Evolutionary conservation across 2,797 vertebrate species (phyloP).

Genomic region (Falco berigora): DNA sequence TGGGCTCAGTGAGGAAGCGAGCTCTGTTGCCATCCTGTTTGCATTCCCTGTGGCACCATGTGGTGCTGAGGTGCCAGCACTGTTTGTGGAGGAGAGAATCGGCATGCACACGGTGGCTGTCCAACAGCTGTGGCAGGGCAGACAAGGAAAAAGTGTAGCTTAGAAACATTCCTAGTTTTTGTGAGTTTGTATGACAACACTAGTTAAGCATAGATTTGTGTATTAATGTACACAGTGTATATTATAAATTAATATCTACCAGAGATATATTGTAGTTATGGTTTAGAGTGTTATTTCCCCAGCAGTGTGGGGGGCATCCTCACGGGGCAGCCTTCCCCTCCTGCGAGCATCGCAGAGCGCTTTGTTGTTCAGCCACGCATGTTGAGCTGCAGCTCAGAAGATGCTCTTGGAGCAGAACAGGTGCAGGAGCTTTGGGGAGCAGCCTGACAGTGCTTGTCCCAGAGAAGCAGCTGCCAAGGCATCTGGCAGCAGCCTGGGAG

Average conservation of each 20-base stretch:
- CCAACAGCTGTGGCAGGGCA: neutral
- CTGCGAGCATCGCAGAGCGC: accelerated
- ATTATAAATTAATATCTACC: slow-evolving; percentile 63
- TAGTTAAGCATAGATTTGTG: slow-evolving; percentile 66
- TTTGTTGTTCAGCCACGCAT: neutral
- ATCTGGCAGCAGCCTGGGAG: neutral
- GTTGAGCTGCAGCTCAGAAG: neutral
- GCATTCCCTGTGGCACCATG: neutral
- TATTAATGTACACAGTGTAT: slow-evolving; percentile 52
- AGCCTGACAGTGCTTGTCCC: accelerated
- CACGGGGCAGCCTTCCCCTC: neutral
- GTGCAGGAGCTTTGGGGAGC: neutral
- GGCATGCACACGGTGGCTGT: neutral
- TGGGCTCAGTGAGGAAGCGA: neutral
- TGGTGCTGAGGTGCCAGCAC: accelerated
- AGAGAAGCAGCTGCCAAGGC: neutral
- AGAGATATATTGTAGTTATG: slow-evolving; percentile 45
- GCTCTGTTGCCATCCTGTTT: accelerated
- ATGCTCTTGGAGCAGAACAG: neutral
- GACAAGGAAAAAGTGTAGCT: slow-evolving; percentile 8
- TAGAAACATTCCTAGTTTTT: slow-evolving; percentile 48
- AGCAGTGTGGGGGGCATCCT: neutral
- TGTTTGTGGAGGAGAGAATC: neutral
- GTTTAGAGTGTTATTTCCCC: neutral
- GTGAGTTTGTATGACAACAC: slow-evolving; percentile 29